These are phyloP conservation scores for Lasiommata megera DNA, from an alignment of 2,888 invertebrate genomes.

Conservation along the genomic window DNA sequence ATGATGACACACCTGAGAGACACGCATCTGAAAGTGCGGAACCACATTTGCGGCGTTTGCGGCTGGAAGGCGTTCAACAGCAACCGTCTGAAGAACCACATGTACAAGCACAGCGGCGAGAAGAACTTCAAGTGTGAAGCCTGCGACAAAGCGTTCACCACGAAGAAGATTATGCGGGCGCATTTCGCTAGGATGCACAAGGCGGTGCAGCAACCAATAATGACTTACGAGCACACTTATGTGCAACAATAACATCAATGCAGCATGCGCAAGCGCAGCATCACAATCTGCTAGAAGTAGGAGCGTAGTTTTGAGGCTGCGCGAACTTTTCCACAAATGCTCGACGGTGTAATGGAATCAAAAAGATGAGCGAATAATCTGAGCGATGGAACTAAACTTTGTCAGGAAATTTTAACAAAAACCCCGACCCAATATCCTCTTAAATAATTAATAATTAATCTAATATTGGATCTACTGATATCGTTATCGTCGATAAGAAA, in stretches of 20 bases:
- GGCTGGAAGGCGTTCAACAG: conserved; percentile 71
- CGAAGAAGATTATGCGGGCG: conserved; percentile 69
- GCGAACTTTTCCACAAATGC: too few species aligned
- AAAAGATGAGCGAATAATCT: too few species aligned
- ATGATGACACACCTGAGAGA: conserved; percentile 72
- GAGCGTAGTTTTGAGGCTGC: too few species aligned
- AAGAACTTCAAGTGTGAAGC: conserved; percentile 70
- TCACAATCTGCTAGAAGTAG: too few species aligned
- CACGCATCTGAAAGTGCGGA: conserved; percentile 65
- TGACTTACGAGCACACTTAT: conserved; percentile 52
- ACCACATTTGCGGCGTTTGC: conserved; percentile 64
- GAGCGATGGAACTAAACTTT: too few species aligned
- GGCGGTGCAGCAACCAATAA: conserved; percentile 38
- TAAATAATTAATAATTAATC: too few species aligned
- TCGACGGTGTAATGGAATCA: too few species aligned
- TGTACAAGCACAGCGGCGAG: conserved; percentile 74
- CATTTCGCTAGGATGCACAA: conserved; percentile 70
- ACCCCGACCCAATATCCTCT: too few species aligned
- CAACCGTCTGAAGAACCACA: conserved; percentile 74
- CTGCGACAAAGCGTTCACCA: conserved; percentile 69
- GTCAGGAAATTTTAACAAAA: too few species aligned
- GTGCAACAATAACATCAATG: conserved; percentile 40
- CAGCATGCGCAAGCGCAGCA: too few species aligned
- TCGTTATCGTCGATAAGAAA: too few species aligned
- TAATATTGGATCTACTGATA: too few species aligned